Conservation (phyloP, 2,797 vertebrate species). For the Syngnathus rostellatus region DNA sequence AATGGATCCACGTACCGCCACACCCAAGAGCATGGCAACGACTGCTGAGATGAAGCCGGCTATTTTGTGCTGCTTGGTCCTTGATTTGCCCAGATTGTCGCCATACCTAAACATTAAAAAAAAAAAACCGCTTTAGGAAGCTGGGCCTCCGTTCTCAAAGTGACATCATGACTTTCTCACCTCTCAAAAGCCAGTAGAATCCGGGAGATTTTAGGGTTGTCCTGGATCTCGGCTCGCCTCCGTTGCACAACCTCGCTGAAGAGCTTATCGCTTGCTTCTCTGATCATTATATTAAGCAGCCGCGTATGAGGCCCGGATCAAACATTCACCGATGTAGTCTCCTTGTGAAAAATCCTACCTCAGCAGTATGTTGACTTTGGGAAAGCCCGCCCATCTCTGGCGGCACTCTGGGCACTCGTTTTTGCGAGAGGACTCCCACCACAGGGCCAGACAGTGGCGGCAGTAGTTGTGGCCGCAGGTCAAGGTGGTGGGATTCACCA, state of each 20-base stretch:
- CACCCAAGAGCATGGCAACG: conserved; percentile 80
- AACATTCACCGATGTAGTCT: neutral
- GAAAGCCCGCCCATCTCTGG: conserved; percentile 89
- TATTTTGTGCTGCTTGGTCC: conserved; percentile 64
- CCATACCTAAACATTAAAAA: conserved; percentile 59
- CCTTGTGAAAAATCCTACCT: conserved; percentile 67
- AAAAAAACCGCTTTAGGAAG: neutral
- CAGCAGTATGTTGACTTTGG: conserved; percentile 89
- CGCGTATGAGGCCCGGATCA: neutral
- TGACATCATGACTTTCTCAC: conserved; percentile 17
- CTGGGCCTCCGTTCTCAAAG: neutral
- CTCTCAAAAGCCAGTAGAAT: conserved; percentile 82
- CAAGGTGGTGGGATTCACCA: conserved; percentile 89
- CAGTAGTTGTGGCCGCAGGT: conserved; percentile 96
- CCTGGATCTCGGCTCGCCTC: conserved; percentile 76
- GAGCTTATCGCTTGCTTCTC: conserved; percentile 75
- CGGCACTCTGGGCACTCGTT: conserved; percentile 89
- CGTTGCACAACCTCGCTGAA: conserved; percentile 74
- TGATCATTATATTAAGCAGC: too few relatives aligned
- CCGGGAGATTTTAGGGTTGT: conserved; percentile 64
- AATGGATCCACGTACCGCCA: conserved; percentile 44
- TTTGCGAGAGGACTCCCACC: conserved; percentile 85
- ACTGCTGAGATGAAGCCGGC: conserved; percentile 86
- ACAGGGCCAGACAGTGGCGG: conserved; percentile 86
- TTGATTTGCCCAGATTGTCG: conserved; percentile 57